Evolutionary conservation across 2,797 vertebrate genomes (phyloP).

Genomic region (Melanotaenia trifasciata): DNA sequence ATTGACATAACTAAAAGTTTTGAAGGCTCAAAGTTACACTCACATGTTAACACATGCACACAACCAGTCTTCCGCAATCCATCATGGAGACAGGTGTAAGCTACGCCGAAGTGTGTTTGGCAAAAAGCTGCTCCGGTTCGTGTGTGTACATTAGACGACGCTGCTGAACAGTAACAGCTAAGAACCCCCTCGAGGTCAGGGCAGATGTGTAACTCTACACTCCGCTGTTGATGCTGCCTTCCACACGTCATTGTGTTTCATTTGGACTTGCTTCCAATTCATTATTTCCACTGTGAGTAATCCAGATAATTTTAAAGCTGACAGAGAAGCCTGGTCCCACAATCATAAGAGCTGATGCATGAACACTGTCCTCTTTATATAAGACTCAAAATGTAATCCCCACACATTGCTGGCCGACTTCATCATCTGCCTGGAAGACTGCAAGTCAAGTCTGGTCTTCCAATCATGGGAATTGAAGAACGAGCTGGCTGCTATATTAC

Average conservation of each 20-base stretch:
- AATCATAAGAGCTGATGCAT: slow-evolving; percentile 63
- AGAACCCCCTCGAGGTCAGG: slow-evolving; percentile 68
- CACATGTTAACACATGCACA: slow-evolving; percentile 37
- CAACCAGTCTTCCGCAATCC: slow-evolving; percentile 62
- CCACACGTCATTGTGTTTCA: slow-evolving; percentile 64
- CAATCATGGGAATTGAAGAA: slow-evolving; percentile 45
- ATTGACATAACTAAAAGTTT: slow-evolving; percentile 12
- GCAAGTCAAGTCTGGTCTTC: slow-evolving; percentile 28
- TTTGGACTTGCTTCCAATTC: slow-evolving; percentile 66
- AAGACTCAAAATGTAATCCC: slow-evolving; percentile 54
- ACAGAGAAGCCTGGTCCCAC: slow-evolving; percentile 46
- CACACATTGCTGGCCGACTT: slow-evolving; percentile 52
- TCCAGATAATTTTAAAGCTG: slow-evolving; percentile 76
- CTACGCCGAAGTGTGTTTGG: slow-evolving; percentile 57
- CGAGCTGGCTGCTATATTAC: slow-evolving; percentile 38
- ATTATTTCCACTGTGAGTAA: slow-evolving; percentile 62
- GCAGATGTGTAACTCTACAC: slow-evolving; percentile 72
- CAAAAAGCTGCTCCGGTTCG: slow-evolving; percentile 39
- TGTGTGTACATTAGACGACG: slow-evolving; percentile 26
- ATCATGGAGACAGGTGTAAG: slow-evolving; percentile 69
- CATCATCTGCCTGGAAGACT: slow-evolving; percentile 55
- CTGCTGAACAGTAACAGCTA: slow-evolving; percentile 60
- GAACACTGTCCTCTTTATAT: slow-evolving; percentile 66
- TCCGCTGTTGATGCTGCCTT: slow-evolving; percentile 57
- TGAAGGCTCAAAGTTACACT: slow-evolving; percentile 21